Base-by-base conservation (phyloP, 2,888 invertebrate genomes). In the Cremastinae sp. region DNA sequence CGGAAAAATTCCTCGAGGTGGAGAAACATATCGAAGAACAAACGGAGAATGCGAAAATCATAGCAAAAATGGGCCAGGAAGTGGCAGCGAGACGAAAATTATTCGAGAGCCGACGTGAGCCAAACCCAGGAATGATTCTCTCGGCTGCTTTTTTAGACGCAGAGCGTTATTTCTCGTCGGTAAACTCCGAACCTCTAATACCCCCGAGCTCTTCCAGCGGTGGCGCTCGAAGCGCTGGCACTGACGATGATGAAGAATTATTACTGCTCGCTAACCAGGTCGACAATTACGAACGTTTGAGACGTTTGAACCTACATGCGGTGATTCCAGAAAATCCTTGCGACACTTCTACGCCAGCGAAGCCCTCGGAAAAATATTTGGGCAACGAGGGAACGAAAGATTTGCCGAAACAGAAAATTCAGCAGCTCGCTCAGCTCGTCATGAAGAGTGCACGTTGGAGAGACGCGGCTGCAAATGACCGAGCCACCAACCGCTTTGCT, bases 401-500 rank as follows among this genome's bases (percentile, higher is more conserved):
- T n/a, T 72, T 78, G 3, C 85, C 87, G 2, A 86, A 83, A 20
- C 89, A 85, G 51, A 87, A 86, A 2, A 88, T 89, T 69, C 89
- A 88, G 41, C 88, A 89, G 12, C 75, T 89, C 10, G 87, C 88
- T 9, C 85, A 86, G n/a, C 76, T 87, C 0, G 87, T 90, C 1
- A 89, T 88, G 89, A 88, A 89, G 28, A 86, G 88, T 37, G 86
- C 85, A 1, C 85, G 89, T n/a, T 89, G 89, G 89, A 83, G 84
- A 18, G 82, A 88, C 43, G 65, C 68, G 3, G 78, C 80, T 10
- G 37, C 56, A 1, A 56, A 45, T 62, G 14, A 65, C 45, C 55
- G 61, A n/a, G 9, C 59, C 0, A 73, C 78, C 5, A 73, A 79
- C 70, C 72, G 61, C n/a, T 64, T 37, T 18, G 59, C 74, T 20